phyloP scores from a whole-genome alignment of 37 sponge, comb jelly and placozoan species.

The Eunapius fragilis region DNA sequence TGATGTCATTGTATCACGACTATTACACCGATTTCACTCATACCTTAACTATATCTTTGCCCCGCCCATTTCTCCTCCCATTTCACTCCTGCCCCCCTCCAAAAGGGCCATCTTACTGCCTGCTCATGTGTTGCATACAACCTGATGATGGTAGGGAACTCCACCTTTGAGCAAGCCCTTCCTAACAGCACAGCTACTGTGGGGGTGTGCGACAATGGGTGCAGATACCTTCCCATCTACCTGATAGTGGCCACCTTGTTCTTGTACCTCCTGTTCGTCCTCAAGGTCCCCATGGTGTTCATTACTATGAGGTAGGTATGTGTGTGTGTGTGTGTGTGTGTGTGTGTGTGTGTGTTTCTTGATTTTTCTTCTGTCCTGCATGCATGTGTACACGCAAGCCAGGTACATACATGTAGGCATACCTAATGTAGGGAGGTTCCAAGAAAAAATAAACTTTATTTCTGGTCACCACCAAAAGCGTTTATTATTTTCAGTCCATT shows the following conservation, averaged over 20 bases:
- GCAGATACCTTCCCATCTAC: neutral
- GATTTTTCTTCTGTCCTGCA: no score
- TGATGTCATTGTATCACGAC: no score
- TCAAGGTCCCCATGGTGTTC: neutral
- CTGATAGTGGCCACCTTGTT: neutral
- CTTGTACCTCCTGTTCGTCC: neutral
- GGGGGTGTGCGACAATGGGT: slow-evolving; percentile 1
- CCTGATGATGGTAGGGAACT: neutral
- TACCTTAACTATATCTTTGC: neutral
- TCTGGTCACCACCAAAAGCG: no score
- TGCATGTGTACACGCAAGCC: neutral
- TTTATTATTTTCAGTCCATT: no score
- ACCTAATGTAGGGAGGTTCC: neutral
- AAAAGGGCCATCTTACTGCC: neutral
- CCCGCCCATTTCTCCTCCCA: no score
- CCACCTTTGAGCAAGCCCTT: neutral
- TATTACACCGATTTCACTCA: neutral
- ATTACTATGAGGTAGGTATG: slow-evolving; percentile 2
- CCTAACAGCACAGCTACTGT: neutral
- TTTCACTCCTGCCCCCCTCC: neutral
- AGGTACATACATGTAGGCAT: no score
- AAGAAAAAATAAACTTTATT: no score
- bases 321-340: neutral
- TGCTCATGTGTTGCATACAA: neutral
- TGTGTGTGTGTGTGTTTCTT: neutral